Base-by-base conservation (phyloP, 2,113 vertebrate genomes). In the Pholis gunnellus region DNA sequence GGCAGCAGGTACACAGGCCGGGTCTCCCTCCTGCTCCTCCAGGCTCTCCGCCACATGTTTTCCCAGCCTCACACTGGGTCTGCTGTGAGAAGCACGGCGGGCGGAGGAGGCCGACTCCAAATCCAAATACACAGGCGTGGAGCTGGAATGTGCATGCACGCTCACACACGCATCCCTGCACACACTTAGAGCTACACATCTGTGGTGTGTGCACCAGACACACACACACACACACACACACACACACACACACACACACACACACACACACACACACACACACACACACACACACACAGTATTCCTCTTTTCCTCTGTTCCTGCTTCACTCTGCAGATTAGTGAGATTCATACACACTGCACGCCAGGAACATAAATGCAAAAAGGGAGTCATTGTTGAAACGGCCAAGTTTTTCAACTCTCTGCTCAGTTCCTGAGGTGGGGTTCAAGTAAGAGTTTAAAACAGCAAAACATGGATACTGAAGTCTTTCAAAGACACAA, bases 381-480 rank as follows among this genome's bases (percentile, higher is more conserved):
- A 87, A 90, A 92, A 93, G 85, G 69, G 77, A 85, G 57, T 64
- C 70, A 89, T 91, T 92, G 91, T 94, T 93, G 63, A 83, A 87
- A 72, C 22, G 50, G 77, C 84, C 87, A 80, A 82, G 63, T 79
- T 56, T 65, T 84, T 88, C 66, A 88, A 63, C 38, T 70, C 57
- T 75, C 22, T 9, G 13, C 76, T 66, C 59, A 38, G 77, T 59
- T 90, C 73, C 46, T 72, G 67, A 82, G 87, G 81, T 17, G 74
- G 67, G 75, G 84, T 80, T 87, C 50, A 56, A 25, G 59, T 67
- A n/a, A 20, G 83, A 70, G 86, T 89, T 81, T 82, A 86, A 90
- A 88, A 46, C 80, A 86, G 52, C 78, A 76, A 72, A 88, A 79
- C 73, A 40, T 3, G 38, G 8, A 90, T 48, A 88, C 17, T 78